Evolutionary conservation across 1,140 invertebrate genomes (phyloP).

Genomic region (Drosophila prosaltans): DNA sequence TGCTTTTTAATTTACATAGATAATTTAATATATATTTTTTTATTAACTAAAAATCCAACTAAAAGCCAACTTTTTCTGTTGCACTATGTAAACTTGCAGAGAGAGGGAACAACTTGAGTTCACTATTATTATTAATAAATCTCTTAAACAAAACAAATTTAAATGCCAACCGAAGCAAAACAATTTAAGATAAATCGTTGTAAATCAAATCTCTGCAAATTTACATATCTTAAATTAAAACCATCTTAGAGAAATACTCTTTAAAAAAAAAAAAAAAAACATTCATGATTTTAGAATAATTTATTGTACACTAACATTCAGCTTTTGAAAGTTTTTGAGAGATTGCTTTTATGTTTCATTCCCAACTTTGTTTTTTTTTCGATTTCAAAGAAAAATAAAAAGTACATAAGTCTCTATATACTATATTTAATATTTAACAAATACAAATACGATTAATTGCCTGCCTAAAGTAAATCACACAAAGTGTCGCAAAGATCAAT

Average conservation of each 20-base stretch:
- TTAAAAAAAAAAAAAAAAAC: not conserved
- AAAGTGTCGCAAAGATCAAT: not conserved
- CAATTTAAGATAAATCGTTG: too few species aligned
- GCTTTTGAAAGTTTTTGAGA: too few species aligned
- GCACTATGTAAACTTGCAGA: not conserved
- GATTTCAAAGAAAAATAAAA: not conserved
- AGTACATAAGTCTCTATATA: constrained; percentile 1
- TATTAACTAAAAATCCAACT: constrained; percentile 30
- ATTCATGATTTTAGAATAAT: not conserved
- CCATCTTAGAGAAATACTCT: not conserved
- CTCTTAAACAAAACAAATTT: too few species aligned
- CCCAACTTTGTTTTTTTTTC: not conserved
- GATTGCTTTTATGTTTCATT: not conserved
- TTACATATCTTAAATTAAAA: not conserved
- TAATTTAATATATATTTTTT: constrained; percentile 15
- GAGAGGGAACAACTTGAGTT: too few species aligned
- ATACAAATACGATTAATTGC: not conserved
- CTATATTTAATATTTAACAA: not conserved
- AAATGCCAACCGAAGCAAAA: too few species aligned
- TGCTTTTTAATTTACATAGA: not conserved
- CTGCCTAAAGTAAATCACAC: not conserved
- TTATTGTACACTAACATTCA: not conserved
- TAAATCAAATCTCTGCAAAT: not conserved
- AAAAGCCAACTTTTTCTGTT: constrained; percentile 10
- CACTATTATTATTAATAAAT: too few species aligned